Evolutionary conservation across 2,888 invertebrate species (phyloP).

Genomic region (Physocephala rufipes): DNA sequence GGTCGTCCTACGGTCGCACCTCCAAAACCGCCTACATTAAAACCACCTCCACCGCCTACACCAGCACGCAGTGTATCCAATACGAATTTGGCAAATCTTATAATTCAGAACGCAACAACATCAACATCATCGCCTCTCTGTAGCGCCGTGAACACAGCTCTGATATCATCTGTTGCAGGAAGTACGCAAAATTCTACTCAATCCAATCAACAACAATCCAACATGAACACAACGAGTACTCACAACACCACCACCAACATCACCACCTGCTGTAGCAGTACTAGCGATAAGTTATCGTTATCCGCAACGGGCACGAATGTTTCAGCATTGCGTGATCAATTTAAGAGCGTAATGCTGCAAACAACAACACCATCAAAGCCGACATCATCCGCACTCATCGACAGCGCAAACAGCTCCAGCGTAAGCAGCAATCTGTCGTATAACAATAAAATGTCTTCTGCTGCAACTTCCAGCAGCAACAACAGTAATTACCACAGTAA

Average conservation of each 20-base stretch:
- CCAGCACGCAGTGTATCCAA: conserved; percentile 65
- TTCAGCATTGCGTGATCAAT: conserved; percentile 62
- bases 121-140: conserved; percentile 42
- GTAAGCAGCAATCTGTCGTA: conserved; percentile 47
- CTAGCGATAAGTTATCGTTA: conserved; percentile 39
- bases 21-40: conserved; percentile 60
- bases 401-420: conserved; percentile 46
- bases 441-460: conserved; percentile 43
- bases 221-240: no score
- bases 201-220: no score
- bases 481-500: neutral
- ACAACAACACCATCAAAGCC: conserved; percentile 45
- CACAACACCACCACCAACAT: conserved; percentile 44
- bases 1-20: conserved; percentile 64
- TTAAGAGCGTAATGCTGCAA: conserved; percentile 52
- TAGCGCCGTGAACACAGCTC: conserved; percentile 55
- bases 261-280: no score
- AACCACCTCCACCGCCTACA: conserved; percentile 66
- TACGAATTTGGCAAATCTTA: conserved; percentile 60
- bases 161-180: conserved; percentile 50
- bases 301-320: conserved; percentile 60
- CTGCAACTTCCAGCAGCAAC: conserved; percentile 5
- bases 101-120: conserved; percentile 42
- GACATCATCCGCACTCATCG: conserved; percentile 52
- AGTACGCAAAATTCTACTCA: conserved; percentile 42